Percentiles rank a stretch among this genome's conserved stretches.
These are phyloP conservation scores for Hydraecia micacea DNA, from an alignment of 2,888 invertebrate species.

Conservation along the genomic window DNA sequence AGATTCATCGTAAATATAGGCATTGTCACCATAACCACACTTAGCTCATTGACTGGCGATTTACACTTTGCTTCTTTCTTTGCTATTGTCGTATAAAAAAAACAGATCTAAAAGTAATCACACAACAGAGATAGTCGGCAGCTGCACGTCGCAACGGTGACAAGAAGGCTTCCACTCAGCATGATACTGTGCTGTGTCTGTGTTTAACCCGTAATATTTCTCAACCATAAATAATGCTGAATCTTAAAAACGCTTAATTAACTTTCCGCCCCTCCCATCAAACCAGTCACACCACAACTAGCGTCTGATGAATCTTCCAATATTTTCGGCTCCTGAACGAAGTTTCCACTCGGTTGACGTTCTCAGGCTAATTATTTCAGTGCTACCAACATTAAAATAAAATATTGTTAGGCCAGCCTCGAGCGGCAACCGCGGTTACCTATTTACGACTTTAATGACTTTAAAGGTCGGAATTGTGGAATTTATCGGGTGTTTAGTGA, in stretches of 20 bases:
- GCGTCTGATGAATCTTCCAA: conserved; percentile 19
- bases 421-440: conserved; percentile 57
- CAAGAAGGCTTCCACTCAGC: no score
- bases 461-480: conserved; percentile 60
- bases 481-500: conserved; percentile 65
- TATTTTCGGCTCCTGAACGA: conserved; percentile 19
- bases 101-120: no score
- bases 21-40: no score
- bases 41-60: no score
- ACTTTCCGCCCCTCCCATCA: not conserved
- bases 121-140: no score
- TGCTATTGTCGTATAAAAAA: no score
- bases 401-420: conserved; percentile 54
- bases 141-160: no score
- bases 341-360: conserved; percentile 59
- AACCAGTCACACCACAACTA: not conserved
- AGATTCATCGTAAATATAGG: no score
- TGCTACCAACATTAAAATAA: conserved; percentile 57
- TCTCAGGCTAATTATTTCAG: conserved; percentile 59
- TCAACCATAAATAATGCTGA: not conserved
- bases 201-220: no score
- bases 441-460: conserved; percentile 64
- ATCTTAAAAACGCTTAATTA: not conserved
- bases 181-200: no score
- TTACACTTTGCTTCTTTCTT: no score